phyloP scores from a whole-genome alignment of 1,140 invertebrate species.

The Leptinotarsa texana region DNA sequence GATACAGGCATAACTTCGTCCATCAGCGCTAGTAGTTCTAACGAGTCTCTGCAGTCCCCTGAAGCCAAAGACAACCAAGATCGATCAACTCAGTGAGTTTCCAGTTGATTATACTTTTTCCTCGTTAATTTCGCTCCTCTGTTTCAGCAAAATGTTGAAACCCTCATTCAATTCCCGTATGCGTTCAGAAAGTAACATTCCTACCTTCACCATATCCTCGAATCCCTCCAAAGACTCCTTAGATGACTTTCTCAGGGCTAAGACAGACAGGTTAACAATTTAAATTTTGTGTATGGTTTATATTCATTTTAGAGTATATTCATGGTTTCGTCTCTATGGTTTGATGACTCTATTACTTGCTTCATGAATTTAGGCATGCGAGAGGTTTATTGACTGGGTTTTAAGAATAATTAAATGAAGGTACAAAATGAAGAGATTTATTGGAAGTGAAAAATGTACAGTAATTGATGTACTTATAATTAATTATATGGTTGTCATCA shows the following conservation, averaged over 20 bases:
- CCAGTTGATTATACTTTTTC: not conserved
- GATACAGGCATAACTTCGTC: not conserved
- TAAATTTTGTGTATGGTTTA: not conserved
- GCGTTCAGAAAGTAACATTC: not conserved
- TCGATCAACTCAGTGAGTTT: slow-evolving; percentile 29
- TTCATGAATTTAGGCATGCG: no score
- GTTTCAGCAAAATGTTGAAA: slow-evolving; percentile 4
- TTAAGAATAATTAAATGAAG: no score
- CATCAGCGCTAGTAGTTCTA: not conserved
- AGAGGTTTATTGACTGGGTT: no score
- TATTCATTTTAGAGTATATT: not conserved
- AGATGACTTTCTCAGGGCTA: not conserved
- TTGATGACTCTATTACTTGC: no score
- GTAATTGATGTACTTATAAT: not conserved
- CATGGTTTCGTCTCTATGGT: not conserved
- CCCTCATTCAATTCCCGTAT: not conserved
- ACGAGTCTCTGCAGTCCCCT: slow-evolving; percentile 1
- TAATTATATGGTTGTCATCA: no score
- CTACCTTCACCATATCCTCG: not conserved
- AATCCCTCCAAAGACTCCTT: slow-evolving; percentile 1
- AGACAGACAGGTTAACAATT: slow-evolving; percentile 7
- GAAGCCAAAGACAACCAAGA: slow-evolving; percentile 8
- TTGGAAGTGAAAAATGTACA: not conserved
- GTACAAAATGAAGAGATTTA: not conserved
- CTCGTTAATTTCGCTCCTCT: slow-evolving; percentile 3